Conservation (phyloP, 2,888 invertebrate genomes). For the Lamproptera curius region DNA sequence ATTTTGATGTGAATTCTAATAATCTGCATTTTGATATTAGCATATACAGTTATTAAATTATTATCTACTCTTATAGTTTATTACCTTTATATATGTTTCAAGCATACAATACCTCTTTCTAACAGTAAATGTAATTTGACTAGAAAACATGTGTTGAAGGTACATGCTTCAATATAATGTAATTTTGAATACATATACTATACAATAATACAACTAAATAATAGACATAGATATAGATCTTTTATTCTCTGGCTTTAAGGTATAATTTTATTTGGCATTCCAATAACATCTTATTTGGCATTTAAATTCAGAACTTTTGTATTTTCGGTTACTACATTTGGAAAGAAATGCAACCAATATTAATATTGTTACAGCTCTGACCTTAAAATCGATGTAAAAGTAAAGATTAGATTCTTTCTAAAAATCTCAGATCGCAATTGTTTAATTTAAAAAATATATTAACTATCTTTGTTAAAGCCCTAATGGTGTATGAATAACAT, state of each 20-base stretch:
- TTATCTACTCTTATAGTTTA: not conserved
- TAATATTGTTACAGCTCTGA: not conserved
- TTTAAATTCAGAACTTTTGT: slow-evolving; percentile 13
- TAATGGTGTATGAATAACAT: slow-evolving; percentile 7
- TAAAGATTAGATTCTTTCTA: slow-evolving; percentile 15
- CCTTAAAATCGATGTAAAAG: not conserved
- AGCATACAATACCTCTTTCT: not conserved
- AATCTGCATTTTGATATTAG: no score
- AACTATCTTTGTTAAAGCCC: not conserved
- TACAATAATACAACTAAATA: not conserved
- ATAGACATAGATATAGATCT: not conserved
- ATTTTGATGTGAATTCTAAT: no score
- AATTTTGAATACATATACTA: not conserved
- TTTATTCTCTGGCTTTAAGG: slow-evolving; percentile 20
- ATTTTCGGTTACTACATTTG: not conserved
- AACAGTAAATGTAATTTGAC: slow-evolving; percentile 15
- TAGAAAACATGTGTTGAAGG: slow-evolving; percentile 8
- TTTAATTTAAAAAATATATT: not conserved
- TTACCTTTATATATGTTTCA: not conserved
- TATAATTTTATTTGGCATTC: slow-evolving; percentile 28
- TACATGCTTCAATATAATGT: not conserved
- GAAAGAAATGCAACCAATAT: not conserved
- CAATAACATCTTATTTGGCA: slow-evolving; percentile 30
- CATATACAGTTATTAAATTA: no score
- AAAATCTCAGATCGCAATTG: slow-evolving; percentile 8